These are phyloP conservation scores for Pristionchus fissidentatus DNA, from an alignment of 2,888 invertebrate species.

Conservation along the genomic window DNA sequence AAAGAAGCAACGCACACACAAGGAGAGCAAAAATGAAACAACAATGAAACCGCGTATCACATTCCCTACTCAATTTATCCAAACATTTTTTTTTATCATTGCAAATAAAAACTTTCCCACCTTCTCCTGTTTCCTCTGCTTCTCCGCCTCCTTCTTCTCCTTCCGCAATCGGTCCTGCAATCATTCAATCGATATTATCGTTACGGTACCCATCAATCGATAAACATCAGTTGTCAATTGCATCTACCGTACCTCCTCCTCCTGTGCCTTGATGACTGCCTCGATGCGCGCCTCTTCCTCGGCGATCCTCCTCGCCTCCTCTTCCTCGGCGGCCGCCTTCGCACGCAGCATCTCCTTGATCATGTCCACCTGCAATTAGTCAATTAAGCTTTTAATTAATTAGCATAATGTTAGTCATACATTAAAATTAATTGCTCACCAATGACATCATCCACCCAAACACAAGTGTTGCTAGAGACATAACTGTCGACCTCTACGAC, in stretches of 20 bases:
- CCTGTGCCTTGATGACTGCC: constrained; percentile 57
- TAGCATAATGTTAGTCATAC: neutral
- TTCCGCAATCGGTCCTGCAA: constrained; percentile 77
- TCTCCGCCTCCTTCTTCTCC: constrained; percentile 89
- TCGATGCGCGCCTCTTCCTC: constrained; percentile 80
- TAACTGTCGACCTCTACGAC: too few species aligned
- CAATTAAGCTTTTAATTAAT: neutral
- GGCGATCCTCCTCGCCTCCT: constrained; percentile 80
- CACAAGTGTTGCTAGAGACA: too few species aligned
- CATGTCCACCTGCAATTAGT: constrained; percentile 47
- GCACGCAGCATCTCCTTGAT: constrained; percentile 77
- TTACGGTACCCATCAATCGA: constrained; percentile 1
- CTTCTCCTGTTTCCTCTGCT: constrained; percentile 91
- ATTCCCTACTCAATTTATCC: too few species aligned
- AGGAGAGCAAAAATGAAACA: too few species aligned
- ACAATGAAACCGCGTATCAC: too few species aligned
- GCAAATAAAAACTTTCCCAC: constrained; percentile 94
- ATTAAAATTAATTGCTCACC: neutral
- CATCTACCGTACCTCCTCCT: constrained; percentile 55
- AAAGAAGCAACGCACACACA: too few species aligned
- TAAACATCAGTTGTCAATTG: neutral
- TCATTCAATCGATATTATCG: neutral
- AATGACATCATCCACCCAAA: neutral
- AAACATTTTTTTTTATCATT: constrained; percentile 87
- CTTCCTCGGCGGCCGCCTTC: constrained; percentile 82